These are phyloP conservation scores for Grammomys dolichurus DNA, from an alignment of 2,113 vertebrate genomes.

Conservation along the genomic window DNA sequence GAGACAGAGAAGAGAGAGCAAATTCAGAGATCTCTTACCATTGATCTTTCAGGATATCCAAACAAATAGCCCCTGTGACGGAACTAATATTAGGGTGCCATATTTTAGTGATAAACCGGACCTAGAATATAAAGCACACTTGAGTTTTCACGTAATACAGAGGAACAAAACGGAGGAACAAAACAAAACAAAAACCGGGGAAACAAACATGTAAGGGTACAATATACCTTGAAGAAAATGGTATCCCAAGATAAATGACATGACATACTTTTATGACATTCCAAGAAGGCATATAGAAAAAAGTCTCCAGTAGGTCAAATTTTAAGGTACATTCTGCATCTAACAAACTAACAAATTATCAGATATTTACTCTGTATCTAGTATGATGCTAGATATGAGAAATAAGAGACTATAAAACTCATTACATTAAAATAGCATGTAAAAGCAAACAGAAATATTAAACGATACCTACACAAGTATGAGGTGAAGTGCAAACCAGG, in stretches of 20 bases:
- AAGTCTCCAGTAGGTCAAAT: slow-evolving; percentile 28
- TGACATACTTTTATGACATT: slow-evolving; percentile 34
- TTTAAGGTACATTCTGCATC: slow-evolving; percentile 3
- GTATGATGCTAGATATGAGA: slow-evolving; percentile 16
- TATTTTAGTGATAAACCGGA: slow-evolving; percentile 99
- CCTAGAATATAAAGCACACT: slow-evolving; percentile 89
- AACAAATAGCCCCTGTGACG: slow-evolving; percentile 99
- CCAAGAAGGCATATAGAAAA: neutral
- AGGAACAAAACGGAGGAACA: slow-evolving; percentile 43
- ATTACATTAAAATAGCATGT: slow-evolving; percentile 12
- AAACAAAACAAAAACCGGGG: neutral
- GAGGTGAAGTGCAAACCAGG: neutral
- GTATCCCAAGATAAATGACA: slow-evolving; percentile 6
- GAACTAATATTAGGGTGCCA: slow-evolving; percentile 99
- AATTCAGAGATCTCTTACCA: slow-evolving; percentile 91
- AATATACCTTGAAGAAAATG: slow-evolving; percentile 51
- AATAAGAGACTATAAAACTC: slow-evolving; percentile 41
- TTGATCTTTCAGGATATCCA: slow-evolving; percentile 99
- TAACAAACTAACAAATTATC: slow-evolving; percentile 51
- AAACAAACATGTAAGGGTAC: neutral
- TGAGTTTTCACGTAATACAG: slow-evolving; percentile 70
- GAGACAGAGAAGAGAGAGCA: slow-evolving; percentile 15
- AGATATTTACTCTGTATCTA: neutral
- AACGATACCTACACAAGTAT: neutral
- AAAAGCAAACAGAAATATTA: neutral